Base-by-base conservation (phyloP, 1,140 invertebrate species). In the Gryllus bimaculatus region DNA sequence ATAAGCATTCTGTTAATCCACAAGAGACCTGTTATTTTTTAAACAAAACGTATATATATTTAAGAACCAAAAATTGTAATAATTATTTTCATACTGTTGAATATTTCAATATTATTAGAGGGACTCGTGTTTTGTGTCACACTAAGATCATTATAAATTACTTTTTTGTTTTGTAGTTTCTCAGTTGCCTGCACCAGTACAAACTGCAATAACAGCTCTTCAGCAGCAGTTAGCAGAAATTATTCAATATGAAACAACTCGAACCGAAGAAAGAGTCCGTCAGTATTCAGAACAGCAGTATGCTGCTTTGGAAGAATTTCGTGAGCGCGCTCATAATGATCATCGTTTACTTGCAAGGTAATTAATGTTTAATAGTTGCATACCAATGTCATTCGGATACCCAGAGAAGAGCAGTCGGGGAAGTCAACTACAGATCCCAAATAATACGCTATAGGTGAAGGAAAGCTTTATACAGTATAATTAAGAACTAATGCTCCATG, bases 181-280 rank as follows among this genome's bases (percentile, higher is more conserved):
- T 10, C 84, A 85, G 76, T 80, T 86, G 80, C 82, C 84, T 75
- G 83, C 75, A 79, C 48, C 78, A 73, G 49, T 82, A 18, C 81
- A 87, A 83, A 81, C 84, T 54, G 83, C 85, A 74, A 82, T 89
- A 78, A 84, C 83, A 76, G 84, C 84, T 79, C 82, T 90, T 47
- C 87, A 89, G 79, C 87, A 88, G 81, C 85, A 88, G 76, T 83
- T 87, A 15, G 84, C 86, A 49, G 86, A 88, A 82, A 85, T 84
- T 80, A 83, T 89, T 20, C 87, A 87, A 79, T 83, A 83, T 26
- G 85, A 89, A 84, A 83, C 85, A 79, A 79, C 82, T 39, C 80
- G 82, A n/a, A 85, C 86, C 75, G 88, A 89, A 81, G 86, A 89
- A 81, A 86, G 85, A 82, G 88, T 90, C 80, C 85, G 86, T 75